Base-by-base conservation (phyloP, 2,113 vertebrate genomes). In the Microtus richardsoni region DNA sequence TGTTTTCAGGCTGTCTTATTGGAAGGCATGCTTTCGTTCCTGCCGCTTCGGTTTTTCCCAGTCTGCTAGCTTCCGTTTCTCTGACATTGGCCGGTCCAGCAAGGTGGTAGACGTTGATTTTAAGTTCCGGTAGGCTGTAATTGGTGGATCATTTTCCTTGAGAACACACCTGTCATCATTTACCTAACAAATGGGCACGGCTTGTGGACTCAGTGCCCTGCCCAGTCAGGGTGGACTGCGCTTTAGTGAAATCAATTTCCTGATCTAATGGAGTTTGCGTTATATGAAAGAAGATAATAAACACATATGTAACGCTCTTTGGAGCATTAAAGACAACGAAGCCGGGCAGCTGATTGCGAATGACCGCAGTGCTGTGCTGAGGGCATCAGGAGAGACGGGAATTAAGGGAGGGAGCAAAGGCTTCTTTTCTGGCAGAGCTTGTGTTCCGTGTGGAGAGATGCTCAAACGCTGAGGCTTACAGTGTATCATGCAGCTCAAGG, bases 121-220 rank as follows among this genome's bases (percentile, higher is more conserved):
- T 73, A 88, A 79, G 75, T 71, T 44, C 30, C 60, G 21, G 12
- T 30, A n/a, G 68, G 28, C 41, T 49, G 12, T 88, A 75, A 74
- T 68, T 90, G 68, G 64, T 70, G 89, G 73, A 60, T 21, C 84
- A 52, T 88, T 83, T 78, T 96, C 90, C 52, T 41, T 75, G 64
- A 62, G 41, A 70, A 21, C 70, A 21, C 8, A 47, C 33, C 36
- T 92, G 58, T 79, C 52, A 75, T 85, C 89, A 92, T 77, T 89
- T 49, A 41, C 71, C 79, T 73, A 79, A 82, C 1, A 17, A 52
- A 54, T 44, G 66, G 4, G 2, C 39, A 16, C 64, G 75, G 41
- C 83, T 52, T 73, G 80, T 64, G 41, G n/a, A 62, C 12, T 82
- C 13, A 6, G 4, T 41, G 24, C 36, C 54, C 26, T 14, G 26